These are phyloP conservation scores for Pseudomyrmex dendroicus DNA, from an alignment of 1,140 invertebrate genomes.

Conservation along the genomic window DNA sequence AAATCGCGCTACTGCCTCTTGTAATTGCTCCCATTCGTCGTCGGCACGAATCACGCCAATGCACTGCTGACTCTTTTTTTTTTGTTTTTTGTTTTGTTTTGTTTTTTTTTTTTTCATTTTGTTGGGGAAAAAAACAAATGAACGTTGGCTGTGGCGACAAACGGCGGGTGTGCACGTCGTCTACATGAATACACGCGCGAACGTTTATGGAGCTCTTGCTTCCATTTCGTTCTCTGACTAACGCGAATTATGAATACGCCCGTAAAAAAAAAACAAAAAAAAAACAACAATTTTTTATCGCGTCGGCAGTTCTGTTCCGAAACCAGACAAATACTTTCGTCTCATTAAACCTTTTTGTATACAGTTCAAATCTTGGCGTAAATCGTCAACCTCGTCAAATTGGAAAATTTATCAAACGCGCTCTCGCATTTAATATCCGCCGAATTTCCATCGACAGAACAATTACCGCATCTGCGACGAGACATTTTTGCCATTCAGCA, in stretches of 20 bases:
- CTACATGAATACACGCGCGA: constrained; percentile 66
- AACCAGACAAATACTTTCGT: background rate
- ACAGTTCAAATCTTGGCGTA: background rate
- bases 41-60: constrained; percentile 49
- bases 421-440: constrained; percentile 24
- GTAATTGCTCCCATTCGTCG: constrained; percentile 49
- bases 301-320: background rate
- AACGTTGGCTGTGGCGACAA: constrained; percentile 65
- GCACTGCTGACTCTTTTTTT: background rate
- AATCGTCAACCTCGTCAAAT: background rate
- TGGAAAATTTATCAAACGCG: constrained; percentile 21
- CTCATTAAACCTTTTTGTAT: background rate
- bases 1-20: constrained; percentile 46
- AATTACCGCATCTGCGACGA: constrained; percentile 55
- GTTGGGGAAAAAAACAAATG: constrained; percentile 59
- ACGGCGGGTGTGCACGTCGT: constrained; percentile 66
- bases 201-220: constrained; percentile 50
- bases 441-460: constrained; percentile 60
- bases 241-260: constrained; percentile 31
- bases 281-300: constrained; percentile 2
- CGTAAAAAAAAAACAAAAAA: constrained; percentile 1
- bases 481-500: constrained; percentile 53
- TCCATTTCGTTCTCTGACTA: constrained; percentile 35
- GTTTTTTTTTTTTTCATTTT: constrained; percentile 62
- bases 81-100: constrained; percentile 42